Conservation (phyloP, 2,888 invertebrate genomes). For the Eupithecia exiguata region DNA sequence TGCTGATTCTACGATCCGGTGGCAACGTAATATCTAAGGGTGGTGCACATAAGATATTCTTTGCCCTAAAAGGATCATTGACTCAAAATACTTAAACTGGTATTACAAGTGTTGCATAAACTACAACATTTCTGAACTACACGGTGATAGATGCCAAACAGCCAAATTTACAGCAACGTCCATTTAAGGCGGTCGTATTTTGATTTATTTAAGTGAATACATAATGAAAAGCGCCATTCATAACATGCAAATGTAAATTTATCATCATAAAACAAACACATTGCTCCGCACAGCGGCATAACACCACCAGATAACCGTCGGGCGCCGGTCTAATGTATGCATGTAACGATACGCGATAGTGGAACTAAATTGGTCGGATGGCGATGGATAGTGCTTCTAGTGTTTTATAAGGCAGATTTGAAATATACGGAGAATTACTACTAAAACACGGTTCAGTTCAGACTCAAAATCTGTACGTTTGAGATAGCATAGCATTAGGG, state of each 20-base stretch:
- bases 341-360: constrained; percentile 31
- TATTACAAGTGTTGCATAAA: too few species aligned
- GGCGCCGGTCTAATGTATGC: constrained; percentile 33
- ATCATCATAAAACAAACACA: constrained; percentile 29
- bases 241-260: constrained; percentile 24
- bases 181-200: neutral
- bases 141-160: neutral
- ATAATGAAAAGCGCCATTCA: constrained; percentile 17
- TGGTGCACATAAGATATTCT: too few species aligned
- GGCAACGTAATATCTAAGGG: too few species aligned
- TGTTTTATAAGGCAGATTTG: neutral
- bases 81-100: neutral
- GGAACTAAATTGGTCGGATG: constrained; percentile 26
- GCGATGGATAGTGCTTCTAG: constrained; percentile 20
- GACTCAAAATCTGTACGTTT: neutral
- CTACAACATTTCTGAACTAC: neutral
- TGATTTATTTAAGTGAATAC: constrained; percentile 7
- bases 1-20: too few species aligned
- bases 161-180: neutral
- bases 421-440: neutral
- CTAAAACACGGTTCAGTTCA: neutral
- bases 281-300: constrained; percentile 31
- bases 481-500: neutral
- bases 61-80: neutral
- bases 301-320: constrained; percentile 34